phyloP scores from a whole-genome alignment of 1,140 invertebrate species.

The Saccostrea cuccullata region DNA sequence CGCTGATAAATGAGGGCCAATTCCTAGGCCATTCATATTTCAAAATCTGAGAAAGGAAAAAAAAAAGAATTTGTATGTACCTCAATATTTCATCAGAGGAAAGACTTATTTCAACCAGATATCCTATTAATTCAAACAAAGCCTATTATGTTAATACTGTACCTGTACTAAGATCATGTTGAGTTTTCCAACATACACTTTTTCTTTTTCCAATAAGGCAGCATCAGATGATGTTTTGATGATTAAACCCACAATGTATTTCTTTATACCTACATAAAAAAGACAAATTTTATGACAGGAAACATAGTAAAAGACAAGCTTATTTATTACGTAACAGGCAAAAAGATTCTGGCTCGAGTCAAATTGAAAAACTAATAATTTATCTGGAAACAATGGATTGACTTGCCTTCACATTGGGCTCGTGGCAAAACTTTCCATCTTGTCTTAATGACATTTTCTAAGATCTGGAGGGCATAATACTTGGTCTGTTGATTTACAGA shows the following conservation, averaged over 20 bases:
- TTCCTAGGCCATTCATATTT: slow-evolving; percentile 99
- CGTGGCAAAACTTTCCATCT: slow-evolving; percentile 99
- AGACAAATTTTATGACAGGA: neutral
- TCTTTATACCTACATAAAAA: slow-evolving; percentile 88
- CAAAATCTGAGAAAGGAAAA: slow-evolving; percentile 87
- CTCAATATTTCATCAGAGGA: neutral
- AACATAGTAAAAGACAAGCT: too few species aligned
- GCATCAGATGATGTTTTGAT: slow-evolving; percentile 98
- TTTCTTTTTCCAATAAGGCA: slow-evolving; percentile 92
- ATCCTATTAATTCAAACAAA: neutral
- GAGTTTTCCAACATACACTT: slow-evolving; percentile 98
- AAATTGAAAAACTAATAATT: too few species aligned
- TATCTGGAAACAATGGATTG: neutral
- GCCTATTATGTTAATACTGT: slow-evolving; percentile 40
- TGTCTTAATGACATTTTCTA: slow-evolving; percentile 99
- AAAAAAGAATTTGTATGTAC: neutral
- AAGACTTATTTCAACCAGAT: neutral
- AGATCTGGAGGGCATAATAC: slow-evolving; percentile 99
- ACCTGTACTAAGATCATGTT: slow-evolving; percentile 99
- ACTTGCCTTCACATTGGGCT: slow-evolving; percentile 96
- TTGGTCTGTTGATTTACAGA: slow-evolving; percentile 97
- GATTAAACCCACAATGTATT: slow-evolving; percentile 98
- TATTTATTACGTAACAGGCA: too few species aligned
- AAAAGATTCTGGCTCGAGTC: too few species aligned
- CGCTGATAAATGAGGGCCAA: slow-evolving; percentile 99